Conservation (phyloP, 2,888 invertebrate genomes). For the Nemoura dubitans region DNA sequence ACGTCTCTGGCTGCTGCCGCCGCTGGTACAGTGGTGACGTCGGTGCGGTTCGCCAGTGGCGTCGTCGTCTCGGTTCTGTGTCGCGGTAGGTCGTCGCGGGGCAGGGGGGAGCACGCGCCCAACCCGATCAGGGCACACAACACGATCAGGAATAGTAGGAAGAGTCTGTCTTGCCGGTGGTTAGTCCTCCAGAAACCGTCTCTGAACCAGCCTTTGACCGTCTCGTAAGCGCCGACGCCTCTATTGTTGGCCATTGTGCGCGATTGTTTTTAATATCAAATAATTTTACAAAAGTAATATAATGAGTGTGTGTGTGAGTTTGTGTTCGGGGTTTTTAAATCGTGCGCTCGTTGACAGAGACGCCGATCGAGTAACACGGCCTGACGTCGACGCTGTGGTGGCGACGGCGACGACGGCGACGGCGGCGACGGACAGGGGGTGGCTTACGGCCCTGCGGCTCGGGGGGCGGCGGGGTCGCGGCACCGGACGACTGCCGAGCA, state of each 20-base stretch:
- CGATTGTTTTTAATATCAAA: too few relatives aligned
- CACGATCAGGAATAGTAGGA: slow-evolving; percentile 21
- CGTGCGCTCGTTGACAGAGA: neutral
- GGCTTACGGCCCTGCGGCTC: too few relatives aligned
- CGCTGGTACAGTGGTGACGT: neutral
- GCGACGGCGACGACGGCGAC: too few relatives aligned
- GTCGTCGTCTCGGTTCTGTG: neutral
- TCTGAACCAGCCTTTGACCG: slow-evolving; percentile 33
- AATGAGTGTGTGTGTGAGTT: too few relatives aligned
- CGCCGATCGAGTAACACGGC: too few relatives aligned
- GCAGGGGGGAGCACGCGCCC: neutral
- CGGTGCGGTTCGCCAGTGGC: neutral
- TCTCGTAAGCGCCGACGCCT: neutral
- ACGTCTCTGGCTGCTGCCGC: neutral
- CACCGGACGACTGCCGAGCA: neutral
- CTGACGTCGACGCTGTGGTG: too few relatives aligned
- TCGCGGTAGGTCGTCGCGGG: neutral
- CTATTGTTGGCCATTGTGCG: neutral
- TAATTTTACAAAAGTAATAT: too few relatives aligned
- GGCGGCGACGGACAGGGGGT: too few relatives aligned
- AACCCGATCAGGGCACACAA: neutral
- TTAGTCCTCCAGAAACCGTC: slow-evolving; percentile 32
- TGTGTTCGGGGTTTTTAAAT: neutral
- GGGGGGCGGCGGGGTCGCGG: too few relatives aligned
- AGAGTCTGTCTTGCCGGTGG: slow-evolving; percentile 19